Evolutionary conservation across 2,797 vertebrate genomes (phyloP).

Genomic region (Mus caroli): DNA sequence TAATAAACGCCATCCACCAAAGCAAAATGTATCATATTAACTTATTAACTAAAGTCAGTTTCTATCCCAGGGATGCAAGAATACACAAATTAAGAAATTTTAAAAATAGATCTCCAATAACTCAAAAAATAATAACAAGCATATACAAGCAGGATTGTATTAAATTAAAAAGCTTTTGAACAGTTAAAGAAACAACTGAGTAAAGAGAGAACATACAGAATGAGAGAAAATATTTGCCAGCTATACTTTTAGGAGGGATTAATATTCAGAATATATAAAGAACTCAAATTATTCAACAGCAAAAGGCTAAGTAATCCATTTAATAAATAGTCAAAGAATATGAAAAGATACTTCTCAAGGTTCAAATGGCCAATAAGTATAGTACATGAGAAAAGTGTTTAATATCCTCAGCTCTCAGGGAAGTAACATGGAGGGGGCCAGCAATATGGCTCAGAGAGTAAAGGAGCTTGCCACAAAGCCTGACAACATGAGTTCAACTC

Average conservation of each 20-base stretch:
- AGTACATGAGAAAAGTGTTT: background rate
- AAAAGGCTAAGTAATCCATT: background rate
- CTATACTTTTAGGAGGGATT: background rate
- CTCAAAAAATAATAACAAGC: background rate
- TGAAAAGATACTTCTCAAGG: background rate
- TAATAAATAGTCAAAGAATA: background rate
- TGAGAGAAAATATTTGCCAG: background rate
- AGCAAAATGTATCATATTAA: background rate
- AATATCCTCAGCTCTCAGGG: background rate
- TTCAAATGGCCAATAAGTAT: background rate
- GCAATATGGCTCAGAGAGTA: too few species aligned
- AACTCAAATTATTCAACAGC: background rate
- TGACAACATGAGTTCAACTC: too few species aligned
- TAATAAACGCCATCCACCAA: constrained; percentile 6
- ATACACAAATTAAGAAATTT: background rate
- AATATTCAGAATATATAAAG: background rate
- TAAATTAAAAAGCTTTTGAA: background rate
- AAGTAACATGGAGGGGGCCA: background rate
- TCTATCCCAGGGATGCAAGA: background rate
- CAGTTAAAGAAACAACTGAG: background rate
- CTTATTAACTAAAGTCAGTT: constrained; percentile 39
- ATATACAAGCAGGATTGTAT: background rate
- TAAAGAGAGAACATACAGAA: background rate
- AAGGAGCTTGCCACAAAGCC: too few species aligned
- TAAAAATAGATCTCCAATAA: background rate